Conservation (phyloP, 2,797 vertebrate species). For the Pangasius djambal region DNA sequence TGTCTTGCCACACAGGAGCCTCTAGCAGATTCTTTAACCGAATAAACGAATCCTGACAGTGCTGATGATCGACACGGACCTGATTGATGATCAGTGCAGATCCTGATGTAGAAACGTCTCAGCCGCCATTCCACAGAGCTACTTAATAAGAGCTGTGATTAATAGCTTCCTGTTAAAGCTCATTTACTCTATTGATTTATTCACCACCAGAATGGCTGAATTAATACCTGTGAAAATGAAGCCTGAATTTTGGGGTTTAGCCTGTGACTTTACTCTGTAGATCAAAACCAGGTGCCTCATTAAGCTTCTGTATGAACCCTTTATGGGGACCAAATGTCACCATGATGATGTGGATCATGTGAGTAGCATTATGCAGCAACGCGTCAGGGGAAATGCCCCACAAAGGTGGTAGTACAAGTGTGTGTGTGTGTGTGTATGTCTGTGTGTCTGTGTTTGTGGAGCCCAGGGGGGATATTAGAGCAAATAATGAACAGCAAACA, state of each 20-base stretch:
- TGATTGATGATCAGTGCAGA: background rate
- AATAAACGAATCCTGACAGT: background rate
- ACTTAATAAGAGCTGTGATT: conserved; percentile 7
- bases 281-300: conserved; percentile 4
- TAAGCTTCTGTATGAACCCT: background rate
- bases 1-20: background rate
- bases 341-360: background rate
- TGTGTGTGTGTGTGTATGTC: background rate
- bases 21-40: background rate
- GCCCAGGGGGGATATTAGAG: conserved; percentile 33
- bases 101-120: background rate
- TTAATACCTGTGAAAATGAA: background rate
- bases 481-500: conserved; percentile 37
- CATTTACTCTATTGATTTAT: conserved; percentile 5
- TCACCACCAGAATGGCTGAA: background rate
- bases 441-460: background rate
- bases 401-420: background rate
- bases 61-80: background rate
- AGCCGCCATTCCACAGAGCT: background rate
- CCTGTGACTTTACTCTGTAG: background rate
- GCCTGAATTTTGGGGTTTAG: background rate
- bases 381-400: background rate
- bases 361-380: background rate
- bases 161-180: conserved; percentile 1
- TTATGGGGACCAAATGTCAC: background rate